phyloP scores from a whole-genome alignment of 2,888 invertebrate genomes.

The Abscondita cerata region DNA sequence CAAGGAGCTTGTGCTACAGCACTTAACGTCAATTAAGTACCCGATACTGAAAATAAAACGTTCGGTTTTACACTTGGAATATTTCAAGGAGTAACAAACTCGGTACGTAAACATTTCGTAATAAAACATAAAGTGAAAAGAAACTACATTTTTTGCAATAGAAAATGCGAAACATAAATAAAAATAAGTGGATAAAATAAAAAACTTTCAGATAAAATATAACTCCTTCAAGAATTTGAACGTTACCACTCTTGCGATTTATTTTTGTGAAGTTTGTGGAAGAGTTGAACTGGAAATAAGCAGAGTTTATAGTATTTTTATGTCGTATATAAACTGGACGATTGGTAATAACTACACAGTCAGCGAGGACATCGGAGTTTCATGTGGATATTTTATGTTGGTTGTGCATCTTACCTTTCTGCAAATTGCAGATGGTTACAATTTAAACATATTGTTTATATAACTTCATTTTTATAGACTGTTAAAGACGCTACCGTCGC shows the following conservation, averaged over 20 bases:
- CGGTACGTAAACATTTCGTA: no score
- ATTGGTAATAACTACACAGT: conserved; percentile 33
- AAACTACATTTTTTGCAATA: neutral
- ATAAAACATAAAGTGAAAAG: no score
- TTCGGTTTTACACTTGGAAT: no score
- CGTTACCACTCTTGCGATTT: conserved; percentile 13
- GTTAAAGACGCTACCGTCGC: no score
- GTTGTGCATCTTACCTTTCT: conserved; percentile 17
- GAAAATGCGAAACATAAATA: neutral
- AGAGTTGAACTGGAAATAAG: conserved; percentile 26
- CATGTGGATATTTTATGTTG: conserved; percentile 30
- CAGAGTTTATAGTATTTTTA: conserved; percentile 39
- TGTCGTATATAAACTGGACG: conserved; percentile 37
- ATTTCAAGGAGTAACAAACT: no score
- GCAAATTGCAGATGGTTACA: conserved; percentile 23
- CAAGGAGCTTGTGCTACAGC: no score
- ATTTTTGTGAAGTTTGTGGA: conserved; percentile 20
- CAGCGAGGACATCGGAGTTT: conserved; percentile 25
- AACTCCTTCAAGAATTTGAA: conserved; percentile 11
- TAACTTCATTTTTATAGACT: no score
- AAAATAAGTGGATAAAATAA: conserved; percentile 3
- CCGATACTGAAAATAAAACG: no score
- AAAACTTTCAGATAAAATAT: conserved; percentile 1
- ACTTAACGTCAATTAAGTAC: no score
- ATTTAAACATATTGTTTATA: conserved; percentile 18